Conservation (phyloP, 1,140 invertebrate species). For the Gerris buenoi region DNA sequence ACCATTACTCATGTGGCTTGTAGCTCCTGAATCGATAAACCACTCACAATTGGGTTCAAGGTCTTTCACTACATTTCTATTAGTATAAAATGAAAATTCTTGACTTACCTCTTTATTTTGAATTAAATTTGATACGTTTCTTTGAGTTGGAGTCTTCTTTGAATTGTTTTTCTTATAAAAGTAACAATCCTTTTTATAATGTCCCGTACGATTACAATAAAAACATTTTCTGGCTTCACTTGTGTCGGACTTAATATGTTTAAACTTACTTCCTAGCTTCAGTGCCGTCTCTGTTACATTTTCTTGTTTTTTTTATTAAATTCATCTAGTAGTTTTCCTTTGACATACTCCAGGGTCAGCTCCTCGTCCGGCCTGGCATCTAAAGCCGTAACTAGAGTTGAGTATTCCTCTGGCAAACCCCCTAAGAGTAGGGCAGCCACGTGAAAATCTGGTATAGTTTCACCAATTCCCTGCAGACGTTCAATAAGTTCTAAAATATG, state of each 20-base stretch:
- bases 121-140: no score
- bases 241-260: no score
- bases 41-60: neutral
- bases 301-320: neutral
- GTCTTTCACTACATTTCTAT: neutral
- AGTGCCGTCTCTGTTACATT: neutral
- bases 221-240: neutral
- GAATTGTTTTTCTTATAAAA: no score
- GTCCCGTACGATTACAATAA: neutral
- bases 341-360: neutral
- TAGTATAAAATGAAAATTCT: no score
- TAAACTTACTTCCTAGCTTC: neutral
- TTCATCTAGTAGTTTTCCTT: neutral
- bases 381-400: neutral
- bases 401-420: neutral
- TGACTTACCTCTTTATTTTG: no score
- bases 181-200: neutral
- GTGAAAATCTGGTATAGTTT: neutral
- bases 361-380: neutral
- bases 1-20: neutral
- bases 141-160: no score
- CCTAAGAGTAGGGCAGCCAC: neutral
- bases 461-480: neutral
- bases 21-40: neutral
- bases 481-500: neutral